These are phyloP conservation scores for Petrosia ficiformis DNA, from an alignment of 37 sponge, comb jelly and placozoan genomes.

Conservation along the genomic window DNA sequence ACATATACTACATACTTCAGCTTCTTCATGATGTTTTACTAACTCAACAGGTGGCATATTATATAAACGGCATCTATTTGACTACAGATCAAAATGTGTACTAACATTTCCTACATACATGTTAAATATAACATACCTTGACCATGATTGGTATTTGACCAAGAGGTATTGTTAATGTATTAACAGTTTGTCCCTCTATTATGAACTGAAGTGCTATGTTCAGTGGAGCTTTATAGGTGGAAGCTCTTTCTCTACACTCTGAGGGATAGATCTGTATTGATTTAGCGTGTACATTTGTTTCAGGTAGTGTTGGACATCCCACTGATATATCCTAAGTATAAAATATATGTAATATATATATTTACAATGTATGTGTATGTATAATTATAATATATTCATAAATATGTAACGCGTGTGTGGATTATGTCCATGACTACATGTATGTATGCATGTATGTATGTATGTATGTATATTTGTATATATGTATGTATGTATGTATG, in stretches of 20 bases:
- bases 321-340: slow-evolving; percentile 65
- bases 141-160: slow-evolving; percentile 93
- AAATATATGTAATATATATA: not conserved
- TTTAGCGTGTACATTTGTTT: slow-evolving; percentile 49
- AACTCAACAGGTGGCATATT: slow-evolving; percentile 62
- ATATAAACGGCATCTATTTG: slow-evolving; percentile 65
- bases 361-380: too few relatives aligned
- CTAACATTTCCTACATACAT: not conserved
- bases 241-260: slow-evolving; percentile 56
- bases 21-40: slow-evolving; percentile 78
- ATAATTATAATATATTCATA: not conserved
- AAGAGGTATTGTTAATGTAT: slow-evolving; percentile 14
- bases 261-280: slow-evolving; percentile 66
- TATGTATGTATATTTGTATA: too few relatives aligned
- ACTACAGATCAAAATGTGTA: slow-evolving; percentile 55
- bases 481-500: too few relatives aligned
- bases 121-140: slow-evolving; percentile 38
- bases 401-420: not conserved
- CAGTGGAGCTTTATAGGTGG: slow-evolving; percentile 75
- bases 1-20: slow-evolving; percentile 34
- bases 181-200: slow-evolving; percentile 36
- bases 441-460: not conserved
- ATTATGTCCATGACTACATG: not conserved
- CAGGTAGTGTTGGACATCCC: slow-evolving; percentile 67
- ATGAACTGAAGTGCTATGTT: slow-evolving; percentile 50